Percentiles rank a stretch among this genome's conserved stretches.
Evolutionary conservation across 2,797 vertebrate genomes (phyloP).

Genomic region (Oceanodroma leucorhoa): DNA sequence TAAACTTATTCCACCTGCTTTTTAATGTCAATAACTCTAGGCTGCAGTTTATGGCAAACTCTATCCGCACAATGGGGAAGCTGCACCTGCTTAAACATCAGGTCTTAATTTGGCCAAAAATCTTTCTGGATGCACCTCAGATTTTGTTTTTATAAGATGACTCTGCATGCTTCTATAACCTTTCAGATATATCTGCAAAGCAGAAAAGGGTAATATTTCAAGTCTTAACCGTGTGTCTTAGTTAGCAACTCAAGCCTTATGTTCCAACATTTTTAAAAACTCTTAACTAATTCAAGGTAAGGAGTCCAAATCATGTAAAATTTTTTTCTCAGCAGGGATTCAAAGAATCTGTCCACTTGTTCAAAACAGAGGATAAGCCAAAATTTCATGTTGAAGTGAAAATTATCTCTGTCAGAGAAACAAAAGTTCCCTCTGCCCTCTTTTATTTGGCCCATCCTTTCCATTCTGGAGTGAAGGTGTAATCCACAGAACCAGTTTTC

Average conservation of each 20-base stretch:
- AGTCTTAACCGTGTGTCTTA: slow-evolving; percentile 35
- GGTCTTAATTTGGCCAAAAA: neutral
- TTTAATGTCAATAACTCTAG: slow-evolving; percentile 36
- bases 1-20: slow-evolving; percentile 56
- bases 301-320: slow-evolving; percentile 17
- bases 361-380: slow-evolving; percentile 60
- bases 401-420: slow-evolving; percentile 52
- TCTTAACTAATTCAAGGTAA: slow-evolving; percentile 69
- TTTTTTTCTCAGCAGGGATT: slow-evolving; percentile 53
- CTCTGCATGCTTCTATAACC: neutral
- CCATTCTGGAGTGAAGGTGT: slow-evolving; percentile 49
- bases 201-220: slow-evolving; percentile 49
- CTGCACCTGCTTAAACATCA: slow-evolving; percentile 5
- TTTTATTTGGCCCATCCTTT: neutral
- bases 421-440: neutral
- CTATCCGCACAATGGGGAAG: neutral
- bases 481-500: slow-evolving; percentile 55
- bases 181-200: slow-evolving; percentile 50
- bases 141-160: neutral
- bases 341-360: slow-evolving; percentile 48
- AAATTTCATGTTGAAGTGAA: slow-evolving; percentile 24
- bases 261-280: slow-evolving; percentile 57
- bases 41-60: slow-evolving; percentile 24
- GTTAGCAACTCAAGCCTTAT: slow-evolving; percentile 36
- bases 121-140: neutral